Evolutionary conservation across 2,888 invertebrate genomes (phyloP).

Genomic region (Aporophyla lueneburgensis): DNA sequence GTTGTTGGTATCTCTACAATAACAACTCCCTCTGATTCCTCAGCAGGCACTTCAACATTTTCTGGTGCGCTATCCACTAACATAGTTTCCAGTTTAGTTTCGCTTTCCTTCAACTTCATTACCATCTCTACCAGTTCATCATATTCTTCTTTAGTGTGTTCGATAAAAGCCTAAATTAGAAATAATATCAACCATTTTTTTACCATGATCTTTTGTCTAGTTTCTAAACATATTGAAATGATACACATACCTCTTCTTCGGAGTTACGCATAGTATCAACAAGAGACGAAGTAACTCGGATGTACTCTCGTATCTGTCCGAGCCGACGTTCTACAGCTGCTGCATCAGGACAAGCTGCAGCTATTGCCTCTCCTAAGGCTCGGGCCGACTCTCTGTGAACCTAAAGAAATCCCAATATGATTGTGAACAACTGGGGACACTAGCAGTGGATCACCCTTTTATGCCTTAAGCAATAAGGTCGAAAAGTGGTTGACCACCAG

Average conservation of each 20-base stretch:
- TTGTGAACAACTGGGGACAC: background rate
- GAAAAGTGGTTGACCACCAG: no score
- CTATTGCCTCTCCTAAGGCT: slow-evolving; percentile 87
- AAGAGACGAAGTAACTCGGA: slow-evolving; percentile 93
- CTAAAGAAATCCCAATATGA: slow-evolving; percentile 64
- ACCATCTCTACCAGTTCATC: slow-evolving; percentile 93
- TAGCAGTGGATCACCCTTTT: no score
- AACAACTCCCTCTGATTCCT: slow-evolving; percentile 69
- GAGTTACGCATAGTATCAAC: slow-evolving; percentile 93
- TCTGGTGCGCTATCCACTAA: slow-evolving; percentile 83
- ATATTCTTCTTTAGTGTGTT: slow-evolving; percentile 89
- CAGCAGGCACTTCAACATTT: slow-evolving; percentile 81
- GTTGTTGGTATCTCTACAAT: slow-evolving; percentile 62
- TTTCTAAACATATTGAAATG: slow-evolving; percentile 20
- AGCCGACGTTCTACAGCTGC: slow-evolving; percentile 93
- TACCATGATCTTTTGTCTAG: slow-evolving; percentile 31
- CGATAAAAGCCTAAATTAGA: slow-evolving; percentile 88
- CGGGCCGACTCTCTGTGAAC: slow-evolving; percentile 86
- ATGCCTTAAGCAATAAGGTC: no score
- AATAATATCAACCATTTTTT: slow-evolving; percentile 72
- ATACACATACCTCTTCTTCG: slow-evolving; percentile 91
- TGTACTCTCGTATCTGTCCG: slow-evolving; percentile 94
- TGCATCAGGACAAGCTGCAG: slow-evolving; percentile 91
- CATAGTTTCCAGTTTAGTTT: slow-evolving; percentile 92
- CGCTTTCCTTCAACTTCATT: slow-evolving; percentile 93